Evolutionary conservation across 2,113 vertebrate species (phyloP).

Genomic region (Alligator mississippiensis): DNA sequence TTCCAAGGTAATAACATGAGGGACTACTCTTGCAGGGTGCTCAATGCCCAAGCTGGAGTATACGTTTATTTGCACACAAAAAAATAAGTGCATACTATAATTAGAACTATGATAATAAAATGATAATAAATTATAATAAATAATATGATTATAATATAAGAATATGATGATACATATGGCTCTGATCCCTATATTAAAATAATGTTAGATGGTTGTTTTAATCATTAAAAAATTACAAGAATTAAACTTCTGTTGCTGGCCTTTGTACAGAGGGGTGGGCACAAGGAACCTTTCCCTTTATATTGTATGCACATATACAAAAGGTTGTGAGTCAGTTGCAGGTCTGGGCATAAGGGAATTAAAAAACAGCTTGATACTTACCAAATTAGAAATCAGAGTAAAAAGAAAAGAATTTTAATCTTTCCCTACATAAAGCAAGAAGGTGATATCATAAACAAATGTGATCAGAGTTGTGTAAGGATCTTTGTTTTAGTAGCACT

Average conservation of each 20-base stretch:
- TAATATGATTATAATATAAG: too few species aligned
- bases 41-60: too few species aligned
- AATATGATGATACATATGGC: neutral
- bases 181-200: neutral
- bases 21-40: too few species aligned
- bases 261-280: neutral
- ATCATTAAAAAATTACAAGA: neutral
- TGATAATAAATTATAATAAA: neutral
- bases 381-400: neutral
- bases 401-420: neutral
- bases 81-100: too few species aligned
- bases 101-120: too few species aligned
- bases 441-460: neutral
- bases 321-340: neutral
- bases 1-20: too few species aligned
- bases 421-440: neutral
- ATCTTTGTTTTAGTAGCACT: neutral
- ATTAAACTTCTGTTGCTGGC: neutral
- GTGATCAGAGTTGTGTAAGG: neutral
- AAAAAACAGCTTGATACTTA: neutral
- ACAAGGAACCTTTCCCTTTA: neutral
- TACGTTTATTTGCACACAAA: too few species aligned
- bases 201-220: neutral
- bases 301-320: neutral
- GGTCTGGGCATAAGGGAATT: neutral